Evolutionary conservation across 1,140 invertebrate species (phyloP).

Genomic region (Augochlora pura): DNA sequence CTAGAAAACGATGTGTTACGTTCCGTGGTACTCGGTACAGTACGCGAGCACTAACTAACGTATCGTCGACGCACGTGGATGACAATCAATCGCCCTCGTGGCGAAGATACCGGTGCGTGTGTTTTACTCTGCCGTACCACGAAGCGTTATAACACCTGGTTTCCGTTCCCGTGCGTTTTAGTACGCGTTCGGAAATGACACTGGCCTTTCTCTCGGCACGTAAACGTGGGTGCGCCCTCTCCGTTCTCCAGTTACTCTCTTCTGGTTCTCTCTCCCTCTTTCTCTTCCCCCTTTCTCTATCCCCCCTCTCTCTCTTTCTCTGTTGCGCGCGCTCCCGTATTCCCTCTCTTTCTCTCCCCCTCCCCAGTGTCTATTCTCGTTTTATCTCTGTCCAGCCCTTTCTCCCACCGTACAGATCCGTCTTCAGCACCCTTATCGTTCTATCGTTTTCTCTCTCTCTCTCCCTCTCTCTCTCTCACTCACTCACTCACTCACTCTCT

Average conservation of each 20-base stretch:
- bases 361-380: too few relatives aligned
- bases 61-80: conserved; percentile 49
- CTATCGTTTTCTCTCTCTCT: not conserved
- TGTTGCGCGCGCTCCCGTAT: not conserved
- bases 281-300: not conserved
- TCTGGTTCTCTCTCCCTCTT: not conserved
- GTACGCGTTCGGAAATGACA: conserved; percentile 30
- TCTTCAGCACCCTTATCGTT: too few relatives aligned
- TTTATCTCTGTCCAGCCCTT: not conserved
- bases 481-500: not conserved
- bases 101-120: conserved; percentile 3
- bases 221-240: conserved; percentile 42
- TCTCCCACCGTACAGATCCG: not conserved
- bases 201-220: conserved; percentile 45
- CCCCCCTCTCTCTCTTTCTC: too few relatives aligned
- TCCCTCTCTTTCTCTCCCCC: not conserved
- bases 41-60: too few relatives aligned
- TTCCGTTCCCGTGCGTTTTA: conserved; percentile 31
- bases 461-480: not conserved
- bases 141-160: conserved; percentile 25
- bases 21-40: not conserved
- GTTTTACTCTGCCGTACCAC: conserved; percentile 5
- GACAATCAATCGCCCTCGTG: conserved; percentile 31
- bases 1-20: conserved; percentile 1
- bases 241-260: conserved; percentile 22